Base-by-base conservation (phyloP, 2,113 vertebrate species). In the Hyaena hyaena region DNA sequence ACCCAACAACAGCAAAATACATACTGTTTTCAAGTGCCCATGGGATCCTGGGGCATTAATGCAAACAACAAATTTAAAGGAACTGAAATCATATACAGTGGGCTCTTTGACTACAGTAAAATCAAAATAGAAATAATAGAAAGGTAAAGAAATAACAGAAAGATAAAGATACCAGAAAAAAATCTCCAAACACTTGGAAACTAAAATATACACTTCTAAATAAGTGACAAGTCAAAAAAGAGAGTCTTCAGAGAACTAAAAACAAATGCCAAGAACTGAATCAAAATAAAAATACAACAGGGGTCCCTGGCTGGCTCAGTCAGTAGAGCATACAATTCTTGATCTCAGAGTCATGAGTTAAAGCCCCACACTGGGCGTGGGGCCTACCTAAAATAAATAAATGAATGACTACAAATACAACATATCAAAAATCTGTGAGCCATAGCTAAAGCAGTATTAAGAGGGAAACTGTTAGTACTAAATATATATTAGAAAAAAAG, bases 261-360 rank as follows among this genome's bases (percentile, higher is more conserved):
- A 53, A 76, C 83, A 94, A 31, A 31, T 19, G 43, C 6, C 19
- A 91, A 33, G 24, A 84, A 76, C 12, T 74, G 26, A 80, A n/a
- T 86, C 50, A 79, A 79, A 85, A 88, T 61, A n/a, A 88, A 79
- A 80, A n/a, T n/a, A 50, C 50, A 50, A 50, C 50, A 12, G 50
- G 48, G 35, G 23, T 0, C 98, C 98, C 98, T 97, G 98, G 98
- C 98, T 99, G 98, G 98, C 98, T 99, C 98, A 98, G 98, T 98
- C 98, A 98, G 98, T 99, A 99, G 98, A 98, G 98, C 97, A 98
- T 98, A 98, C 98, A 98, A 98, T 98, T 98, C 98, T 98, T 98
- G 98, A 99, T 98, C 98, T 99, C 98, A 98, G 98, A 98, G 35
- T 43, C 66, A 68, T 68, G 7, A n/a, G 33, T 17, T 68, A 31